These are phyloP conservation scores for Pandemis cinnamomeana DNA, from an alignment of 2,888 invertebrate species.

Conservation along the genomic window DNA sequence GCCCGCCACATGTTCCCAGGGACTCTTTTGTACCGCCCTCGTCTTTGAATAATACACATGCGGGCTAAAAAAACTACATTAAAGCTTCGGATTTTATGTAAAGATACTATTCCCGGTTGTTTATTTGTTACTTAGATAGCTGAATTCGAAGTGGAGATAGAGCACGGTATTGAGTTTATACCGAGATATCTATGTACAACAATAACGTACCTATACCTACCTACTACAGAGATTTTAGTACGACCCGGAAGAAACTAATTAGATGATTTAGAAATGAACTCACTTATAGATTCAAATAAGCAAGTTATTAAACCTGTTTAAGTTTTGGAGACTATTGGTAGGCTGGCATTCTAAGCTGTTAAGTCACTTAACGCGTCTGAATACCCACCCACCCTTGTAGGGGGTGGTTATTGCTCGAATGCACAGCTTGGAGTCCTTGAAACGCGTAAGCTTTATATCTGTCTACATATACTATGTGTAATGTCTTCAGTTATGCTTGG, in stretches of 20 bases:
- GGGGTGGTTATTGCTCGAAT: constrained; percentile 25
- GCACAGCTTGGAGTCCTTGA: constrained; percentile 15
- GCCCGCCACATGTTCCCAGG: constrained; percentile 70
- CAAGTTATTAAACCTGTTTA: not conserved
- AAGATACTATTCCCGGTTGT: constrained; percentile 27
- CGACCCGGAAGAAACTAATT: not conserved
- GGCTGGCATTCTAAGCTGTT: not conserved
- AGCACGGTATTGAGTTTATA: constrained; percentile 1
- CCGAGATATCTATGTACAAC: not conserved
- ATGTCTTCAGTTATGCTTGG: constrained; percentile 13
- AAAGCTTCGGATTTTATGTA: constrained; percentile 34
- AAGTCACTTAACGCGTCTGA: not conserved
- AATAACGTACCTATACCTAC: not conserved
- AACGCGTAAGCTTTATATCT: constrained; percentile 18
- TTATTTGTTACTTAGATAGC: constrained; percentile 30
- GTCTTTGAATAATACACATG: constrained; percentile 65
- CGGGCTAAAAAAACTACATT: constrained; percentile 59
- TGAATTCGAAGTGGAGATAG: constrained; percentile 19
- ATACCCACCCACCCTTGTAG: constrained; percentile 9
- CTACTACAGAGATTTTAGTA: not conserved
- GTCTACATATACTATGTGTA: constrained; percentile 3
- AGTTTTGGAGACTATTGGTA: not conserved
- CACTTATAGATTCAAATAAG: not conserved
- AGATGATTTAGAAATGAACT: not conserved
- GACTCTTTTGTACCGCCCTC: constrained; percentile 59